These are phyloP conservation scores for Tachina fera DNA, from an alignment of 2,888 invertebrate species.

Conservation along the genomic window DNA sequence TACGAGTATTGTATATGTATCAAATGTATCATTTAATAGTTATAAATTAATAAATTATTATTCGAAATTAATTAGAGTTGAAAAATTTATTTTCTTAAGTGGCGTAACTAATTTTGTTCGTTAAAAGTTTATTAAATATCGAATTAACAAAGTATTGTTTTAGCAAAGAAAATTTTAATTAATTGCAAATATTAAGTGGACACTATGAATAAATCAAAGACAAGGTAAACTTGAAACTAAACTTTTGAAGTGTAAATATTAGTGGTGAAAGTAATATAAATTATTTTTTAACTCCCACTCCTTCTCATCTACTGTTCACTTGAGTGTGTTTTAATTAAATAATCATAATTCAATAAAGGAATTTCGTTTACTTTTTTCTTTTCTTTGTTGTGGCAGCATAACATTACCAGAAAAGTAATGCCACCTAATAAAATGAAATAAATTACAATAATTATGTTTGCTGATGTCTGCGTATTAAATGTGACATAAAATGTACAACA, in stretches of 20 bases:
- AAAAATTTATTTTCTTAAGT: neutral
- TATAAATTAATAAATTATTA: neutral
- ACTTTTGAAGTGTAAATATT: constrained; percentile 1
- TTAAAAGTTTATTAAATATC: neutral
- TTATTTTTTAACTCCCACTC: neutral
- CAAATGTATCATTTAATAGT: too few species aligned
- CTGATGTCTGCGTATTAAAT: constrained; percentile 51
- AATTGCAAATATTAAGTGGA: neutral
- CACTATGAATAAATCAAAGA: neutral
- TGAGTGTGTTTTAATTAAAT: constrained; percentile 56
- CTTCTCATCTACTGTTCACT: neutral
- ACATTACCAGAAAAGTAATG: neutral
- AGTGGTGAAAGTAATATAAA: neutral
- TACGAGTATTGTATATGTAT: too few species aligned
- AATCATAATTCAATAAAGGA: constrained; percentile 60
- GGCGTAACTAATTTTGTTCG: neutral
- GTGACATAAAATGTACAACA: constrained; percentile 61
- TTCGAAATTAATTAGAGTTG: neutral
- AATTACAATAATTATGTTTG: constrained; percentile 63
- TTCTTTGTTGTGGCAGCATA: constrained; percentile 8
- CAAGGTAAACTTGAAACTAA: neutral
- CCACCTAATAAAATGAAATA: constrained; percentile 44
- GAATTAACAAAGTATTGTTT: neutral
- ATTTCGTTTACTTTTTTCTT: constrained; percentile 34
- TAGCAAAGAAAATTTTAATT: neutral